Base-by-base conservation (phyloP, 1,140 invertebrate genomes). In the Epicauta chinensis region DNA sequence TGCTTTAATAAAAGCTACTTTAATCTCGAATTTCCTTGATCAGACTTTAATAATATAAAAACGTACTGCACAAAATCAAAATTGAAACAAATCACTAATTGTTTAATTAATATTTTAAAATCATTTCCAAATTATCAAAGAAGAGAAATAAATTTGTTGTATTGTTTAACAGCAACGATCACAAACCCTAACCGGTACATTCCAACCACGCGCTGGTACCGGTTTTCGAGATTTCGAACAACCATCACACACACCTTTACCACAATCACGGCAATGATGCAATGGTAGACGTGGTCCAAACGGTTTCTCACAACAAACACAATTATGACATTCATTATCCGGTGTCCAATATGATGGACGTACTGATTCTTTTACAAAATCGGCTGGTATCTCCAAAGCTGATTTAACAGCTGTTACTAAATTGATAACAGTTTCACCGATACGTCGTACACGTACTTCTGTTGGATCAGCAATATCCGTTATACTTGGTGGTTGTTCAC, bases 281-380 rank as follows among this genome's bases (percentile, higher is more conserved):
- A 75, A 52, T 7, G 79, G 66, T 40, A 73, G 63, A 55, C 75
- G 73, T 2, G 70, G 64, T 2, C 74, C 77, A 66, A 87, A 86
- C 10, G 69, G 60, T 10, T 64, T 61, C 1, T 79, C 64, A 66
- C 89, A 92, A 1, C 86, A 76, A 47, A 68, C 74, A 66, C 89
- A 92, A 23, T 73, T 67, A 3, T 70, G 75, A 11, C 86, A 77
- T 59, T 87, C 77, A 1, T 77, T 76, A 69, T 92, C 88, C 0
- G 87, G 85, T 23, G 84, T 77, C 89, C 89, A 92, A 65, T 92
- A 92, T 1, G 77, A 72, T 2, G 89, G 88, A 35, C 87, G 72
- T n/a, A 82, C 86, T 1, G 80, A 79, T 56, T 89, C 86, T 68
- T 91, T 91, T 15, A 91, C 81, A 13, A 88, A 71, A 66, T 65